These are phyloP conservation scores for Gerris buenoi DNA, from an alignment of 1,140 invertebrate genomes.

Conservation along the genomic window DNA sequence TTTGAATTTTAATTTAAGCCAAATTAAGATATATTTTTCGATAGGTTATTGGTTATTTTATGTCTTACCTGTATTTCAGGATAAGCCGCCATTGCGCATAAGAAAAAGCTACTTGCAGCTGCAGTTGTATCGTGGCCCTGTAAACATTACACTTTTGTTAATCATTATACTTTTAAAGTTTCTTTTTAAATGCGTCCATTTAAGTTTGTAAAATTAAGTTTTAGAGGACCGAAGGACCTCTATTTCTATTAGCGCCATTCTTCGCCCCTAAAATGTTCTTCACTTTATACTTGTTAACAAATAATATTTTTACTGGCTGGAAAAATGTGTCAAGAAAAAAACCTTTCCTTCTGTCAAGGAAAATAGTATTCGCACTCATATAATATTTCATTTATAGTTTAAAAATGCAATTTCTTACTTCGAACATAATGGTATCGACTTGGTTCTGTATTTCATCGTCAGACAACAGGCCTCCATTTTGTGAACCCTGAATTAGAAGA, in stretches of 20 bases:
- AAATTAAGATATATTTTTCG: neutral
- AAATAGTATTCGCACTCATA: too few relatives aligned
- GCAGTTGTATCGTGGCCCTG: constrained; percentile 81
- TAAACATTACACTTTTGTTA: constrained; percentile 12
- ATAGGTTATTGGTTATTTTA: neutral
- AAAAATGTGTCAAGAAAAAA: too few relatives aligned
- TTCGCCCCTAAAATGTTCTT: too few relatives aligned
- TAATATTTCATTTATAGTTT: too few relatives aligned
- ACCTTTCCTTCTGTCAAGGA: too few relatives aligned
- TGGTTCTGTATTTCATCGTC: constrained; percentile 84
- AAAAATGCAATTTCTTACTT: constrained; percentile 38
- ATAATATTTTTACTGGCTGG: too few relatives aligned
- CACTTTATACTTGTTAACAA: too few relatives aligned
- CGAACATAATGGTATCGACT: constrained; percentile 90
- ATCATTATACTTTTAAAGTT: too few relatives aligned
- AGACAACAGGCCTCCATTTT: constrained; percentile 59
- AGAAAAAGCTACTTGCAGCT: constrained; percentile 58
- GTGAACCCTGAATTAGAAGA: constrained; percentile 67
- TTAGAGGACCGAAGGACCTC: too few relatives aligned
- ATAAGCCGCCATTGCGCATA: constrained; percentile 57
- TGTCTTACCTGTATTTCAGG: constrained; percentile 46
- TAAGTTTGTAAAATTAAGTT: too few relatives aligned
- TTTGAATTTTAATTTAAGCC: neutral
- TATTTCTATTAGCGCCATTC: too few relatives aligned
- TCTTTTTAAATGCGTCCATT: too few relatives aligned